Percentiles rank a stretch among this genome's conserved stretches.
phyloP scores from a whole-genome alignment of 1,140 invertebrate species.

The Phortica variegata region DNA sequence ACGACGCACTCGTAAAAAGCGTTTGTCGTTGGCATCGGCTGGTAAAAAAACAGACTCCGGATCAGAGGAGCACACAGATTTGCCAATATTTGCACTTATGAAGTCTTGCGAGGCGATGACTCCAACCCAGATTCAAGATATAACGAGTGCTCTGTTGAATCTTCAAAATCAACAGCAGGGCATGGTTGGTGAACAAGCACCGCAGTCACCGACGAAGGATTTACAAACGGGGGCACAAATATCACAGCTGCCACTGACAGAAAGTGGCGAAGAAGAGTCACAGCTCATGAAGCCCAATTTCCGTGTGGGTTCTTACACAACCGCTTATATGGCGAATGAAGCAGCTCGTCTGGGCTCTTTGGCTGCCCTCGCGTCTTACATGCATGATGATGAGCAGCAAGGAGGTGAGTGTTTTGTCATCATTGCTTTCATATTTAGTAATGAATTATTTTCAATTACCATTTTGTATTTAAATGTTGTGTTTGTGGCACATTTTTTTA shows the following conservation, averaged over 20 bases:
- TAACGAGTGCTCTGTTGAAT: conserved; percentile 43
- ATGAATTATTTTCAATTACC: no score
- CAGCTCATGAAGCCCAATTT: conserved; percentile 61
- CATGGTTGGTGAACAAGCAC: neutral
- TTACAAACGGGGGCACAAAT: no score
- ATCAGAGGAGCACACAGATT: conserved; percentile 59
- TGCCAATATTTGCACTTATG: conserved; percentile 37
- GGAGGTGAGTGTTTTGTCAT: conserved; percentile 53
- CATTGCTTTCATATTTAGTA: no score
- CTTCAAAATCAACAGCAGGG: conserved; percentile 30
- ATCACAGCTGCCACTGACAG: conserved; percentile 2
- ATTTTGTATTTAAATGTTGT: no score
- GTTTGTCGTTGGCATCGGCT: conserved; percentile 32
- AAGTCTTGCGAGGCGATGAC: conserved; percentile 53
- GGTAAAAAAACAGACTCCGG: conserved; percentile 63
- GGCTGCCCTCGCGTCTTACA: conserved; percentile 50
- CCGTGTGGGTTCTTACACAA: conserved; percentile 62
- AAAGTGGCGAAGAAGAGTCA: conserved; percentile 46
- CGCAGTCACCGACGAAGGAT: no score
- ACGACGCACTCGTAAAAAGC: conserved; percentile 67
- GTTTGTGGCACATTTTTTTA: conserved; percentile 11
- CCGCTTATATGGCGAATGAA: conserved; percentile 34
- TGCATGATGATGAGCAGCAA: conserved; percentile 49
- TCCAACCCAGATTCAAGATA: conserved; percentile 58
- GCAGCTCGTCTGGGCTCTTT: conserved; percentile 42